phyloP scores from a whole-genome alignment of 2,888 invertebrate genomes.

The Metalampra italica region DNA sequence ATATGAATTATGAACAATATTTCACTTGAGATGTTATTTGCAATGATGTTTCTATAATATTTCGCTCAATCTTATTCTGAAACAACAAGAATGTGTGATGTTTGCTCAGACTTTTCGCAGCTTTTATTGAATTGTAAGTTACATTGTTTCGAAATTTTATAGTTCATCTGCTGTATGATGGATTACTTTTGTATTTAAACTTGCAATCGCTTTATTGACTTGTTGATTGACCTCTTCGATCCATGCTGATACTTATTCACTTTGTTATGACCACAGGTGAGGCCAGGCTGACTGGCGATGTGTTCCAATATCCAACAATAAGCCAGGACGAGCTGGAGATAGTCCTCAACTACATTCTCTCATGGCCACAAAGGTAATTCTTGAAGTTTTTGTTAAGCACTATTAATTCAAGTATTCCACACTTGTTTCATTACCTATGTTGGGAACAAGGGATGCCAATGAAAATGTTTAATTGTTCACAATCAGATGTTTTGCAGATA shows the following conservation, averaged over 20 bases:
- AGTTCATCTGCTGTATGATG: constrained; percentile 34
- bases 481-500: no score
- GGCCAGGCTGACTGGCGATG: constrained; percentile 86
- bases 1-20: constrained; percentile 72
- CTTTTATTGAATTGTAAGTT: constrained; percentile 85
- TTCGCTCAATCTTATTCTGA: constrained; percentile 54
- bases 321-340: constrained; percentile 90
- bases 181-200: constrained; percentile 20
- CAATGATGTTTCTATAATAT: constrained; percentile 69
- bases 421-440: no score
- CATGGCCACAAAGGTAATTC: constrained; percentile 91
- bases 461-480: no score
- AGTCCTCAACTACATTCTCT: constrained; percentile 90
- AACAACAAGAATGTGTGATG: constrained; percentile 90
- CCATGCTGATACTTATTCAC: background rate
- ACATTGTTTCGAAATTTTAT: constrained; percentile 70
- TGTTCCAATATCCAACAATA: constrained; percentile 85
- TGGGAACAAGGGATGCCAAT: no score
- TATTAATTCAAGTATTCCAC: background rate
- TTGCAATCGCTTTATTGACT: background rate
- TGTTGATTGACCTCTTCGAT: background rate
- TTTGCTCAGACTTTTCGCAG: constrained; percentile 95
- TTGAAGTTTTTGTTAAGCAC: background rate
- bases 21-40: constrained; percentile 51
- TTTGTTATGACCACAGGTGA: constrained; percentile 83